Evolutionary conservation across 2,888 invertebrate species (phyloP).

Genomic region (Drosophila quinaria): DNA sequence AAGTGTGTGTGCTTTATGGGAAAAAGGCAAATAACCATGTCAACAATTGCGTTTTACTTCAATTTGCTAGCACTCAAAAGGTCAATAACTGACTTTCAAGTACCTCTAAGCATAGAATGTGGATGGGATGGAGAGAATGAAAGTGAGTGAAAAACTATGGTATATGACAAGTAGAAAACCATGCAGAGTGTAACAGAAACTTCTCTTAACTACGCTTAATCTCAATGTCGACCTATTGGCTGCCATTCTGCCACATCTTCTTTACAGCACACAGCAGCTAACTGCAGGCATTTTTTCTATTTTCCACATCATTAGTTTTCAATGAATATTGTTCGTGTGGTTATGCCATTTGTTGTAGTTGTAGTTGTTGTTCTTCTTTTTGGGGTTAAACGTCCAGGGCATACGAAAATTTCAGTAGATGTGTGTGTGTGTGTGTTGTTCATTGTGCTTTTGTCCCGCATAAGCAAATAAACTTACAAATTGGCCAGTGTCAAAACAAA

Average conservation of each 20-base stretch:
- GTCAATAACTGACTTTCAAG: slow-evolving; percentile 11
- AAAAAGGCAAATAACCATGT: slow-evolving; percentile 1
- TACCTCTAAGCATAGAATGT: neutral
- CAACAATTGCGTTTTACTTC: slow-evolving; percentile 20
- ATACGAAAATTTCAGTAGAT: slow-evolving; percentile 39
- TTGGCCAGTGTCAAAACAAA: slow-evolving; percentile 57
- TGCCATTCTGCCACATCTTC: neutral
- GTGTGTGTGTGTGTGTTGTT: neutral
- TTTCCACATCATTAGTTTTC: slow-evolving; percentile 80
- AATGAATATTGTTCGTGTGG: slow-evolving; percentile 72
- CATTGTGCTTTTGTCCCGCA: slow-evolving; percentile 26
- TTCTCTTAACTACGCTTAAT: slow-evolving; percentile 27
- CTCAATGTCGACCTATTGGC: slow-evolving; percentile 11
- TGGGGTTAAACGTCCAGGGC: slow-evolving; percentile 63
- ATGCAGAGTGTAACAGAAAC: slow-evolving; percentile 20
- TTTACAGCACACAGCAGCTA: slow-evolving; percentile 39
- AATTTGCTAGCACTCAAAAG: slow-evolving; percentile 22
- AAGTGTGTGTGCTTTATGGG: neutral
- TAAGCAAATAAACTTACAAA: slow-evolving; percentile 78
- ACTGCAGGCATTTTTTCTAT: slow-evolving; percentile 77
- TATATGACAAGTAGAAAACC: slow-evolving; percentile 1
- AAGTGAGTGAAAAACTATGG: neutral
- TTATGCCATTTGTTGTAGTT: slow-evolving; percentile 11
- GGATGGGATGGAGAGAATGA: neutral
- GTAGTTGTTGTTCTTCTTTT: slow-evolving; percentile 9